Evolutionary conservation across 2,888 invertebrate species (phyloP).

Genomic region (Platynereis dumerilii): DNA sequence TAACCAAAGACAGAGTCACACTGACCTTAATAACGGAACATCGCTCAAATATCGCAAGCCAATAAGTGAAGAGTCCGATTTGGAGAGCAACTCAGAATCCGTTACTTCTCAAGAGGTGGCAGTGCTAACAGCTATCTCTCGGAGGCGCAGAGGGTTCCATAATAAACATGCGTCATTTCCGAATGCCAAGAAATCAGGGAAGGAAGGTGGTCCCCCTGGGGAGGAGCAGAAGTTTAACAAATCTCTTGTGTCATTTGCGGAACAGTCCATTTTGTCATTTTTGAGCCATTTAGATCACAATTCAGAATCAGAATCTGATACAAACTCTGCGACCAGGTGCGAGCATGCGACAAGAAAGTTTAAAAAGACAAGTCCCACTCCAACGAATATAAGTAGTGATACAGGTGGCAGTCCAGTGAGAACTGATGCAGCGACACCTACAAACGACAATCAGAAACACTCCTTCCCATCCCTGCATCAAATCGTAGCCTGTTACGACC

Average conservation of each 20-base stretch:
- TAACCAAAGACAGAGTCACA: too few relatives aligned
- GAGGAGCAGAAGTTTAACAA: not conserved
- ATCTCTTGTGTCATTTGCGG: not conserved
- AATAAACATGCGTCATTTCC: not conserved
- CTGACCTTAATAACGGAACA: too few relatives aligned
- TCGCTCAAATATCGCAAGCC: not conserved
- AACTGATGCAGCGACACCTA: not conserved
- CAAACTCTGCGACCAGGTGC: not conserved
- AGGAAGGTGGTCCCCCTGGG: not conserved
- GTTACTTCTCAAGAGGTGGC: constrained; percentile 3
- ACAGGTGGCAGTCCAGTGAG: too few relatives aligned
- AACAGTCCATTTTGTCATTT: constrained; percentile 8
- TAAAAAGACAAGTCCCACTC: not conserved
- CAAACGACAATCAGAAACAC: not conserved
- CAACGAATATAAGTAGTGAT: not conserved
- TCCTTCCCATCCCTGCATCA: not conserved
- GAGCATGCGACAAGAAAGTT: constrained; percentile 5
- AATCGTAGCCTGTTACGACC: not conserved
- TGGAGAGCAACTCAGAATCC: not conserved
- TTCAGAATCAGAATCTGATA: not conserved
- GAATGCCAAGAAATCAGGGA: not conserved
- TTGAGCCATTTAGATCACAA: not conserved
- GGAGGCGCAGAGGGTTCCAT: too few relatives aligned
- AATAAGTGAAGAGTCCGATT: not conserved
- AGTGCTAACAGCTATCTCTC: not conserved